Percentiles rank a stretch among this genome's conserved stretches.
These are phyloP conservation scores for Cryptoprocta ferox DNA, from an alignment of 2,797 vertebrate genomes.

Conservation along the genomic window DNA sequence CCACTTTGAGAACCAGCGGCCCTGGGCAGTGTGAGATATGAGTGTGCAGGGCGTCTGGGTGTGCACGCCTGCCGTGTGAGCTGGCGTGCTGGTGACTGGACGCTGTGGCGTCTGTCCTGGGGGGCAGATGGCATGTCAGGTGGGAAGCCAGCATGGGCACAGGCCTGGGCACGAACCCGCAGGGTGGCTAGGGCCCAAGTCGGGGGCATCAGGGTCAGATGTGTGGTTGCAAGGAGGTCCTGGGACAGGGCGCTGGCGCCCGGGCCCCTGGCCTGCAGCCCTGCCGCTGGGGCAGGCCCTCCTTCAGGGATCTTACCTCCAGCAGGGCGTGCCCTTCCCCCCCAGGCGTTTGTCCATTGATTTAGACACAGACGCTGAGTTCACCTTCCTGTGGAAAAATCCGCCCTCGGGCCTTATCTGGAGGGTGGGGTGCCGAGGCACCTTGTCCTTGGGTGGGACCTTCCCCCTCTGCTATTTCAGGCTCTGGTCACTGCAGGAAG, in stretches of 20 bases:
- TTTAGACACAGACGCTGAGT: conserved; percentile 60
- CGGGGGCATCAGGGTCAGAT: background rate
- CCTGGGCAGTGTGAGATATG: background rate
- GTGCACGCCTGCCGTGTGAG: background rate
- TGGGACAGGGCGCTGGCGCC: background rate
- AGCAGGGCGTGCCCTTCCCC: conserved; percentile 34
- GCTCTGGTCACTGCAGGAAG: conserved; percentile 80
- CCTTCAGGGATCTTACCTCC: background rate
- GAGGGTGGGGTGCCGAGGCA: conserved; percentile 41
- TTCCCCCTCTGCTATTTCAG: conserved; percentile 63
- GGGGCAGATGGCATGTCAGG: background rate
- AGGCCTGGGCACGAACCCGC: background rate
- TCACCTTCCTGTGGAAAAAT: conserved; percentile 51
- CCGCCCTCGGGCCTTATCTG: conserved; percentile 44
- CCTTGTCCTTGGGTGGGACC: conserved; percentile 66
- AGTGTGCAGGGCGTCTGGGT: background rate
- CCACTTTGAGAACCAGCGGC: background rate
- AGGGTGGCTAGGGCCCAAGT: background rate
- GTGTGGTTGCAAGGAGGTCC: background rate
- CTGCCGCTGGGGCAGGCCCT: background rate
- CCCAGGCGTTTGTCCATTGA: conserved; percentile 58
- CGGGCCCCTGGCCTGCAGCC: background rate
- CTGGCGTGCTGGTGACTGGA: background rate
- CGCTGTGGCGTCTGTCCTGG: background rate
- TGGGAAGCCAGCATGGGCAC: background rate